Base-by-base conservation (phyloP, 2,888 invertebrate genomes). In the Xestia sexstrigata region DNA sequence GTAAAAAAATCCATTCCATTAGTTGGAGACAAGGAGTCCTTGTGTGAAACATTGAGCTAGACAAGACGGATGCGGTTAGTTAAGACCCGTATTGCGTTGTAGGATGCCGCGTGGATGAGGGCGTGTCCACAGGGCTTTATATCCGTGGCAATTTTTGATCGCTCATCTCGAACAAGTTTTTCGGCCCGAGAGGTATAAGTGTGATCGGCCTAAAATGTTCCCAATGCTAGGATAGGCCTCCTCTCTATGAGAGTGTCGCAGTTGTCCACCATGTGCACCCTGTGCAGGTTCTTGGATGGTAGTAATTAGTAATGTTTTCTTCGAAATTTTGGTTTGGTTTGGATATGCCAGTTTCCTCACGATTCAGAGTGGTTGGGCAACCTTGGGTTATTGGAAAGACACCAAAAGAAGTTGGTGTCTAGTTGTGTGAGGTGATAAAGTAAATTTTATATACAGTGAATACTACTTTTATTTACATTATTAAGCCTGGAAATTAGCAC, bases 61-160 rank as follows among this genome's bases (percentile, higher is more conserved):
- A 89, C 87, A 90, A 92, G 92, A 94, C 95, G 95, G 95, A 95
- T 95, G 95, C 90, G 87, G 82, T 93, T 91, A 92, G 95, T 95
- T 95, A 93, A 92, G 92, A 87, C 91, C 89, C 87, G 89, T 90
- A 90, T 90, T 91, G 89, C 92, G 92, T 87, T 88, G 90, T 88
- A 85, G 78, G 72, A 80, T 81, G 60, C 77, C 71, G 81, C 81
- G 80, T 77, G 30, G 45, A 20, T 75, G 71, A 77, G 83, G 82
- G 76, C 69, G 70, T 70, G 76, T 74, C 75, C 83, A 84, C 86
- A 86, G 72, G 72, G 72, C 81, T 77, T 80, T n/a, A 55, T 67
- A 63, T 76, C 68, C 42, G 58, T 70, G 78, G 26, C 26, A 15
- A 23, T 7, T 67, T 76, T 49, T 67, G 8, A 62, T 47, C 4